These are phyloP conservation scores for Dicycla oo DNA, from an alignment of 2,888 invertebrate genomes.

Conservation along the genomic window DNA sequence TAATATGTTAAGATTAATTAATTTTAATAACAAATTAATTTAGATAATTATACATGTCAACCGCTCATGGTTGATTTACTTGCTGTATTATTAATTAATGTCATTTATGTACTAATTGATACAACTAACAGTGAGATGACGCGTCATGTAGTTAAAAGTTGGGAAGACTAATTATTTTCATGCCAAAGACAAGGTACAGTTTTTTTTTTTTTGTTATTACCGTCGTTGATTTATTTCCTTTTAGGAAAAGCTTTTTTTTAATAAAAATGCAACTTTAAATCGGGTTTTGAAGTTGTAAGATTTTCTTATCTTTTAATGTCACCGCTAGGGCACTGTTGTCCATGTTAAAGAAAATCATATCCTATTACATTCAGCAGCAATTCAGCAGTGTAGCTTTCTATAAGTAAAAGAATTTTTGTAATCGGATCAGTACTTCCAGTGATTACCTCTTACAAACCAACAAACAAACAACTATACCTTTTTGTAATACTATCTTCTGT, in stretches of 20 bases:
- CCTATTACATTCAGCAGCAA: not conserved
- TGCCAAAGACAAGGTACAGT: not conserved
- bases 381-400: too few species aligned
- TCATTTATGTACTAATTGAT: constrained; percentile 19
- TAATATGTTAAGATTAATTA: constrained; percentile 49
- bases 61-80: constrained; percentile 41
- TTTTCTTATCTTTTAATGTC: not conserved
- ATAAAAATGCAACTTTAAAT: not conserved
- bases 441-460: not conserved
- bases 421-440: not conserved
- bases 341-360: too few species aligned
- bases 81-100: constrained; percentile 31
- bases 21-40: constrained; percentile 58
- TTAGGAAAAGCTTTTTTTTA: not conserved
- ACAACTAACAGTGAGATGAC: not conserved
- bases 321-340: not conserved
- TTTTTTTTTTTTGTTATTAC: not conserved
- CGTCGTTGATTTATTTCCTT: not conserved
- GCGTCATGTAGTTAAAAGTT: not conserved
- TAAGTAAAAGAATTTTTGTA: not conserved
- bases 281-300: not conserved
- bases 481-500: too few species aligned
- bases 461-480: too few species aligned
- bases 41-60: constrained; percentile 45
- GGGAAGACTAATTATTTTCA: not conserved